Conservation (phyloP, 2,888 invertebrate species). For the Clivina fossor region DNA sequence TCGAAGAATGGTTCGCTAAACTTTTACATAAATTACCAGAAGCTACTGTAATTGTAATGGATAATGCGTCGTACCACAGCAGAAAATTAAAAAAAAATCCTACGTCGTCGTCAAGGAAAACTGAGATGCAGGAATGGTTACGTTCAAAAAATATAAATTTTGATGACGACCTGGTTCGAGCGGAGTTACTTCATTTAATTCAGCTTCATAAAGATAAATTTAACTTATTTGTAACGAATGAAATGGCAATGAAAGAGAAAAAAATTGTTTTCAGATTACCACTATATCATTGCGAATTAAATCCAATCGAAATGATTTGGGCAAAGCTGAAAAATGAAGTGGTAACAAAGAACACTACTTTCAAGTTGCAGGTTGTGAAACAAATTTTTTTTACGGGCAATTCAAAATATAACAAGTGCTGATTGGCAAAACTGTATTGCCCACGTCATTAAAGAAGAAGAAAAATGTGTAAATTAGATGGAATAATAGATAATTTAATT, state of each 20-base stretch:
- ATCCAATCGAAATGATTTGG: conserved; percentile 41
- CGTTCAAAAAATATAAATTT: neutral
- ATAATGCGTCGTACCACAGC: conserved; percentile 22
- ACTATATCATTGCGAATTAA: conserved; percentile 43
- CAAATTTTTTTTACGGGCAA: no score
- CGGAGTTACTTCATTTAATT: conserved; percentile 1
- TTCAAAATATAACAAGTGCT: conserved; percentile 1
- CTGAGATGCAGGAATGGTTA: conserved; percentile 12
- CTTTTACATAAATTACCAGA: conserved; percentile 14
- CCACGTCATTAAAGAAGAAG: conserved; percentile 19
- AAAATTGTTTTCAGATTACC: conserved; percentile 42
- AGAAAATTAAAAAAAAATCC: neutral
- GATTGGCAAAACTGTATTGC: conserved; percentile 16
- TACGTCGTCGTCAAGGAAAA: conserved; percentile 3
- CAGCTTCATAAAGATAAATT: neutral
- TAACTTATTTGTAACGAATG: conserved; percentile 40
- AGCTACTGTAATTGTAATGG: conserved; percentile 17
- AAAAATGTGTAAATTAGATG: conserved; percentile 34
- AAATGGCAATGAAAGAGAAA: conserved; percentile 39
- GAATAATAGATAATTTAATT: conserved; percentile 24
- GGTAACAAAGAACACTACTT: no score
- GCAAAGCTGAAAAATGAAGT: conserved; percentile 29
- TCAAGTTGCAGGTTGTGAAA: conserved; percentile 28
- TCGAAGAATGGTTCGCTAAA: conserved; percentile 16
- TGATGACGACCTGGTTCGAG: neutral